Conservation (phyloP, 1,140 invertebrate species). For the Halotydeus destructor region DNA sequence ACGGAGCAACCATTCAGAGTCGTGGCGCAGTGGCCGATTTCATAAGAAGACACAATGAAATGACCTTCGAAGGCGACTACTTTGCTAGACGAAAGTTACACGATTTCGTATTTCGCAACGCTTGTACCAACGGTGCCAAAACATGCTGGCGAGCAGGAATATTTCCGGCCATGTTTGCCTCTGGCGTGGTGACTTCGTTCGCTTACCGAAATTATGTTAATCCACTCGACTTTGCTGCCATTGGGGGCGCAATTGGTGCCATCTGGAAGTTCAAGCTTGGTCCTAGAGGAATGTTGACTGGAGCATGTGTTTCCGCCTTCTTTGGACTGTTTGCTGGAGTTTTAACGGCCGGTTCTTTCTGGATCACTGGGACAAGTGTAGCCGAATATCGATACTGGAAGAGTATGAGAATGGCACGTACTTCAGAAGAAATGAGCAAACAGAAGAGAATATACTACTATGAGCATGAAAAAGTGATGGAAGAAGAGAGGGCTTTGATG, state of each 20-base stretch:
- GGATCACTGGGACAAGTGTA: background rate
- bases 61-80: constrained; percentile 6
- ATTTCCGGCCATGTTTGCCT: constrained; percentile 1
- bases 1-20: background rate
- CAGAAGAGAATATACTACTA: too few relatives aligned
- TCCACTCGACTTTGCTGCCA: background rate
- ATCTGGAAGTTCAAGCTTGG: constrained; percentile 5
- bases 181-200: background rate
- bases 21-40: background rate
- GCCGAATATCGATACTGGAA: constrained; percentile 3
- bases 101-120: constrained; percentile 7
- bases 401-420: too few relatives aligned
- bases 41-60: constrained; percentile 6
- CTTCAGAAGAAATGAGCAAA: too few relatives aligned
- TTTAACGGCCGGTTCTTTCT: background rate
- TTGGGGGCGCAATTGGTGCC: background rate
- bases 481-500: too few relatives aligned
- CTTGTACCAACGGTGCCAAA: background rate
- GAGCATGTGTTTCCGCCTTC: background rate
- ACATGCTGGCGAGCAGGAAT: background rate
- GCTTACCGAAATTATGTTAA: constrained; percentile 8
- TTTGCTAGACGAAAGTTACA: constrained; percentile 1
- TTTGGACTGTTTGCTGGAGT: constrained; percentile 1
- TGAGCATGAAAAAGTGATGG: too few relatives aligned
- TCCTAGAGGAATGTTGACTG: constrained; percentile 4